Base-by-base conservation (phyloP, 2,797 vertebrate species). In the Diplodus puntazzo region DNA sequence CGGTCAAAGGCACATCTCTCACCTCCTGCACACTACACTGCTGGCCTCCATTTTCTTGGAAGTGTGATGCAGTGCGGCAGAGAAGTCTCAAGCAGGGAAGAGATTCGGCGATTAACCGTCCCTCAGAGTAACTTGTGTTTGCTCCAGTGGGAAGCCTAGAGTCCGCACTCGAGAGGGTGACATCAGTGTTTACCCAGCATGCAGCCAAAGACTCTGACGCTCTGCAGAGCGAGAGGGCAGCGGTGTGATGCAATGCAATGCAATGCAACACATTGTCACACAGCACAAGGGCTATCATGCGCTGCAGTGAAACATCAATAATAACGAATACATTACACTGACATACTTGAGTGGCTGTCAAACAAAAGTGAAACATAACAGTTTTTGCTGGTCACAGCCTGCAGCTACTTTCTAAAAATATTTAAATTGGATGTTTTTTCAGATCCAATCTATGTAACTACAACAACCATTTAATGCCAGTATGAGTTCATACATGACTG, bases 191-290 rank as follows among this genome's bases (percentile, higher is more conserved):
- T 81, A 86, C 66, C 59, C 77, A 69, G 70, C 65, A 6, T 66
- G 76, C 27, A 18, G 20, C 54, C 76, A 25, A 69, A 62, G 62
- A 52, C 64, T 73, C 25, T 1, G 52, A 7, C 59, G 75, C 57
- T 58, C 69, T 57, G 72, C 55, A 65, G 77, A 78, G 68, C 25
- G 27, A 68, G 27, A 68, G 62, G 68, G 50, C 79, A 80, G 58
- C 53, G 20, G 53, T 18, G 23, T 90, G 89, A 90, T 73, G 86
- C 82, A 90, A 91, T 23, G 14, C 7, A 18, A 72, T 72, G 69
- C 34, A 34, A 34, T 34, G 30, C 30, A 34, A 34, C 2, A 11
- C 50, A 54, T 10, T 63, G 50, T 71, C 65, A 67, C 42, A 39
- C 42, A 12, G 18, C 50, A 13, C 49, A 23, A 14, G 6, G 57